These are phyloP conservation scores for Zoroaster sp. DNA, from an alignment of 53 echinoderm and acorn worm genomes.

Conservation along the genomic window DNA sequence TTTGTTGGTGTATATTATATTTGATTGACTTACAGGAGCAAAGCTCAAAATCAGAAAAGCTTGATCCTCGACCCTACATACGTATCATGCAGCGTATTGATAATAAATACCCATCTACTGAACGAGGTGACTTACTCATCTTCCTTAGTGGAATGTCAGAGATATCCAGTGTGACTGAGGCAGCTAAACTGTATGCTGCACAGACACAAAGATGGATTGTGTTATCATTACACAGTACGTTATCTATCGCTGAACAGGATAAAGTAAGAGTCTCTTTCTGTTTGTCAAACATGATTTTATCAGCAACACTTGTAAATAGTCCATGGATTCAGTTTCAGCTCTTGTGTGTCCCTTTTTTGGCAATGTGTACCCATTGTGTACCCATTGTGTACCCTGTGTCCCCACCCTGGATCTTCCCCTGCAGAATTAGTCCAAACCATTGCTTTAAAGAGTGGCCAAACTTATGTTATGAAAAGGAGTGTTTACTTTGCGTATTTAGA, in stretches of 20 bases:
- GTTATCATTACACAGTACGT: slow-evolving; percentile 86
- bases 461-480: too few species aligned
- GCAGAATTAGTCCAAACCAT: too few species aligned
- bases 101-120: slow-evolving; percentile 89
- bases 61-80: slow-evolving; percentile 95
- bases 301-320: too few species aligned
- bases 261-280: too few species aligned
- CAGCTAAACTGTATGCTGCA: slow-evolving; percentile 86
- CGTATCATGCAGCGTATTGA: slow-evolving; percentile 98
- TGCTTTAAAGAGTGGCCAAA: too few species aligned
- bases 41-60: slow-evolving; percentile 77
- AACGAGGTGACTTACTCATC: slow-evolving; percentile 93
- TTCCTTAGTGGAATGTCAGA: slow-evolving; percentile 98
- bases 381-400: too few species aligned
- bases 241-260: slow-evolving; percentile 95
- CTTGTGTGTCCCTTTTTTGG: too few species aligned
- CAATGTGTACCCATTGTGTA: too few species aligned
- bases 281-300: too few species aligned
- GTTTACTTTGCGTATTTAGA: neutral
- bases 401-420: too few species aligned
- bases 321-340: too few species aligned
- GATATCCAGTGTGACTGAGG: slow-evolving; percentile 87
- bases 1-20: too few species aligned
- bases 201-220: slow-evolving; percentile 93
- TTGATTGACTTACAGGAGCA: slow-evolving; percentile 62